Base-by-base conservation (phyloP, 2,113 vertebrate genomes). In the Chrysemys picta region DNA sequence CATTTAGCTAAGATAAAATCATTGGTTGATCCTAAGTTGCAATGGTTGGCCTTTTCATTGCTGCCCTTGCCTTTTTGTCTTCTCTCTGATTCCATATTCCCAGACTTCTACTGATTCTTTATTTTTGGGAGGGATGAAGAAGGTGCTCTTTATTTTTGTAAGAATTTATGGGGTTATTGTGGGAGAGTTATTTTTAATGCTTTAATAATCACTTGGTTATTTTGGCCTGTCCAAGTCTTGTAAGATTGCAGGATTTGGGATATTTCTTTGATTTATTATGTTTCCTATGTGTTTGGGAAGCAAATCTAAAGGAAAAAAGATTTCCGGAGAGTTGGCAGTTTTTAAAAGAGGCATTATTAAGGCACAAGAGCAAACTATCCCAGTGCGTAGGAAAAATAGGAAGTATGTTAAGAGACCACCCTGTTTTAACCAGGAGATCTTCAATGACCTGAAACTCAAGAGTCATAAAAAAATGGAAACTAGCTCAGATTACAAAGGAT, bases 191-290 rank as follows among this genome's bases (percentile, higher is more conserved):
- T 82, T 11, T 91, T 22, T 5, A 83, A 25, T 80, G 19, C 56
- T 91, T 42, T 56, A 59, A 9, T 80, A 50, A 62, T 62, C 19
- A 84, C 80, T 57, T 72, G 49, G 9, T 86, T 82, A 5, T 45
- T 97, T 91, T 89, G 90, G 14, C 52, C 49, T 88, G 56, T 75
- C 62, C 89, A 59, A 93, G 56, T 35, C 49, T 80, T 80, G 29
- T 80, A 21, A 10, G 92, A 35, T 35, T 89, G n/a, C 38, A n/a
- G 16, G 69, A 3, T 85, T 95, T 69, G 78, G 86, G 19, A 14
- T 87, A 19, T 96, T 91, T 88, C 21, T 88, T 80, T 80, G 29
- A 50, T 80, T 35, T 35, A 35, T 50, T 83, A 1, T 25, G 54
- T 92, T 84, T 82, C 16, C 12, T 24, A 45, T 94, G 45, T 62